Evolutionary conservation across 2,888 invertebrate species (phyloP).

Genomic region (Trachelus iudaicus): DNA sequence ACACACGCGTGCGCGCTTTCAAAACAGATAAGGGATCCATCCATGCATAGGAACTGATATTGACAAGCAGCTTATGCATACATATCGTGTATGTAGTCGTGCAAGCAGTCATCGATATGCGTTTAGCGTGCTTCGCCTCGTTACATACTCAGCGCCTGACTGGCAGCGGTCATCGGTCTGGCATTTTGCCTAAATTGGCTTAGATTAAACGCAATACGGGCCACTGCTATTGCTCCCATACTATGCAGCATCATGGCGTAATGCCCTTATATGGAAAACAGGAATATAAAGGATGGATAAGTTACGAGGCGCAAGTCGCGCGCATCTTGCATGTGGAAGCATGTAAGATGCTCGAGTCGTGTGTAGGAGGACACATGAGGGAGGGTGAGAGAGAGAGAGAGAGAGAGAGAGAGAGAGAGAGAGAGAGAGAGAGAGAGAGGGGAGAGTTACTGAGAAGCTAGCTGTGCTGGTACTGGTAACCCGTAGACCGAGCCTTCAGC

Average conservation of each 20-base stretch:
- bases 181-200: conserved; percentile 40
- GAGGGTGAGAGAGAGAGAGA: no score
- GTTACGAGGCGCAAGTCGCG: conserved; percentile 37
- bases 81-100: not conserved
- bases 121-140: conserved; percentile 12
- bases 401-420: no score
- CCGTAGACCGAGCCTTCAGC: conserved; percentile 41
- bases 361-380: not conserved
- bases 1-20: not conserved
- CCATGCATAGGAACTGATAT: not conserved
- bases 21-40: not conserved
- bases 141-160: conserved; percentile 1
- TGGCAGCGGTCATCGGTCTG: conserved; percentile 30
- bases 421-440: no score
- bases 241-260: not conserved
- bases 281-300: conserved; percentile 34
- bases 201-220: conserved; percentile 43
- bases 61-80: not conserved
- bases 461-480: conserved; percentile 12
- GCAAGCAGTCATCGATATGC: not conserved
- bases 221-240: not conserved
- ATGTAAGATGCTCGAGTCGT: not conserved
- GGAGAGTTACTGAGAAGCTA: not conserved
- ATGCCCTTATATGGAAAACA: not conserved
- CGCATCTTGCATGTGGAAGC: conserved; percentile 28